Evolutionary conservation across 2,888 invertebrate genomes (phyloP), one percentile per base, ranked within the genome.

Genomic region (Ashinkailepas kermadecensis): DNA sequence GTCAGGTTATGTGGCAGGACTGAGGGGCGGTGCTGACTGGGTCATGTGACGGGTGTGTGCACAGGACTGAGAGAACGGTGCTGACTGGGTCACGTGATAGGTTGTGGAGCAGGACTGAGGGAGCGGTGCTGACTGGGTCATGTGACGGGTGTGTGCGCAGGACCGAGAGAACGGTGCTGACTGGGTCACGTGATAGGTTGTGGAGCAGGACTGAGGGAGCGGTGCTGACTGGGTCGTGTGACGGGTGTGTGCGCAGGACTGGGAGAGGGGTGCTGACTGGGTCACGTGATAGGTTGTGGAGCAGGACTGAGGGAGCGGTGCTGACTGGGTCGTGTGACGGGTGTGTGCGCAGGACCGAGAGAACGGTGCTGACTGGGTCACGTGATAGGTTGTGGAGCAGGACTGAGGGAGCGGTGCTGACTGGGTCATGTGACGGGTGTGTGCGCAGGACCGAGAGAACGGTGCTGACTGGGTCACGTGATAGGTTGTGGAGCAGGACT

Each of bases 361-460:
- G 57, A 23, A 82, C 57, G 79, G 82, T 56, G 83, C 87, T 1
- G 91, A 91, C 83, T 89, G 90, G 78, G 91, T 92, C 85, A 90
- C 92, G 59, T 93, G 92, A 86, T 87, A 93, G 39, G 92, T 92
- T 86, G 25, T 90, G 90, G 79, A 92, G 92, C 6, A 91, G 88
- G 85, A 89, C 18, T 64, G 64, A 21, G 64, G 21, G n/a, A n/a
- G 64, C 18, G 8, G 62, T 18, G 62, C 15, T 15, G 62, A 62
- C 18, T 62, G 13, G 18, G 62, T 18, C 18, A 12, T 62, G 62
- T 62, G 18, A 18, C 62, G 62, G 39, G 18, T 18, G 62, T 18
- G 62, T 8, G 54, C 74, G n/a, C 39, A 74, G 74, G 54, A 78
- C 57, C 57, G 58, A 23, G 78, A 58, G 58, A 25, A 82, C 54